phyloP scores from a whole-genome alignment of 2,888 invertebrate species.

The Tetheella fluctuosa region DNA sequence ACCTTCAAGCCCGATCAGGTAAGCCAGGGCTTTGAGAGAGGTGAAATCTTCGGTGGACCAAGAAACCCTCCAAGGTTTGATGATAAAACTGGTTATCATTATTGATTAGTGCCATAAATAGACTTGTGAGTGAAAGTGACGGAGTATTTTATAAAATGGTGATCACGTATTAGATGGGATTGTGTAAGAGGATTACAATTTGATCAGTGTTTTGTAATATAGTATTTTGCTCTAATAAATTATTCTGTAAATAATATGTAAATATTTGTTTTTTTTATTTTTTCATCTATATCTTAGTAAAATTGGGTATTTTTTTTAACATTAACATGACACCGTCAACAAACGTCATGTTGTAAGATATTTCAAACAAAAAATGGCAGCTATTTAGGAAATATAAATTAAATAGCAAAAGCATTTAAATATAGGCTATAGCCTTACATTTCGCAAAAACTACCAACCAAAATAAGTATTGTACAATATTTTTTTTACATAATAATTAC shows the following conservation, averaged over 20 bases:
- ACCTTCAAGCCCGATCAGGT: slow-evolving; percentile 23
- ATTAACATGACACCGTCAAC: too few species aligned
- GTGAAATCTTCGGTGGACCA: slow-evolving; percentile 65
- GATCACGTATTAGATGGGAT: not conserved
- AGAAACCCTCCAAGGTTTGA: slow-evolving; percentile 68
- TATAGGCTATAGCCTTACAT: too few species aligned
- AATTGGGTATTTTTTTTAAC: too few species aligned
- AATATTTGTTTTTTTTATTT: slow-evolving; percentile 13
- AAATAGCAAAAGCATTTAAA: too few species aligned
- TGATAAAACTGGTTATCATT: slow-evolving; percentile 69
- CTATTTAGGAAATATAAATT: too few species aligned
- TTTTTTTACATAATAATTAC: too few species aligned
- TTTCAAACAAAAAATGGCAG: too few species aligned
- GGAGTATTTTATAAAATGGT: not conserved
- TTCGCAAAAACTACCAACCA: too few species aligned
- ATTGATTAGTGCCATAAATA: slow-evolving; percentile 51
- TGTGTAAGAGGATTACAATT: not conserved
- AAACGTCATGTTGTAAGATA: not conserved
- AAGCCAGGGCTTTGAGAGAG: slow-evolving; percentile 39
- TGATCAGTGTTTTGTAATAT: slow-evolving; percentile 11
- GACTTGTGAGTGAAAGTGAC: slow-evolving; percentile 13
- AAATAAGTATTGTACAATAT: too few species aligned
- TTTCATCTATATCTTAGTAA: not conserved
- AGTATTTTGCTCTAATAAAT: slow-evolving; percentile 27
- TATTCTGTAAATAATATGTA: slow-evolving; percentile 28